Conservation (phyloP, 1,140 invertebrate species). For the Battus philenor region DNA sequence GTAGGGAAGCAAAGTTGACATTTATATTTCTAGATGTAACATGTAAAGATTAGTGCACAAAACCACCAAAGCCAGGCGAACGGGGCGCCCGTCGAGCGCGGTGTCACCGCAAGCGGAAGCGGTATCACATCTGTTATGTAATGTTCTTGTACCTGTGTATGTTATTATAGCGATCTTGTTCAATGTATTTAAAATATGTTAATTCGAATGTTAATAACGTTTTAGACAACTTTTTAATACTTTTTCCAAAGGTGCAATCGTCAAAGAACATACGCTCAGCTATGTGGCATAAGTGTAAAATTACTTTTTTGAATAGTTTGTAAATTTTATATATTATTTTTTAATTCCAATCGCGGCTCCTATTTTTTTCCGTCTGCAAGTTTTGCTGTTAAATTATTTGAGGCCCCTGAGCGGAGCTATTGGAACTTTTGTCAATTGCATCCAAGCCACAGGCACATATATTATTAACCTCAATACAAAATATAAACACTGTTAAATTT, state of each 20-base stretch:
- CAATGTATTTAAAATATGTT: slow-evolving; percentile 41
- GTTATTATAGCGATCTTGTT: slow-evolving; percentile 36
- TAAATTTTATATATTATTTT: too few species aligned
- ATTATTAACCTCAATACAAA: slow-evolving; percentile 70
- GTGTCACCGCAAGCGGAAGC: not conserved
- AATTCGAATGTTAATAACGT: slow-evolving; percentile 50
- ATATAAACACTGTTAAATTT: slow-evolving; percentile 72
- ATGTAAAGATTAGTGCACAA: slow-evolving; percentile 61
- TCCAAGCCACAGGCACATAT: slow-evolving; percentile 55
- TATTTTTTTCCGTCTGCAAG: not conserved
- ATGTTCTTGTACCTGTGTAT: slow-evolving; percentile 35
- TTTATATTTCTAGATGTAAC: slow-evolving; percentile 58
- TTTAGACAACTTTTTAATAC: slow-evolving; percentile 58
- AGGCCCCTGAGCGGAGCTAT: slow-evolving; percentile 15
- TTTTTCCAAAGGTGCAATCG: slow-evolving; percentile 43
- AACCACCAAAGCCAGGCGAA: slow-evolving; percentile 30
- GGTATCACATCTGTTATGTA: slow-evolving; percentile 17
- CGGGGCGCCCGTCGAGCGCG: not conserved
- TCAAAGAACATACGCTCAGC: slow-evolving; percentile 3
- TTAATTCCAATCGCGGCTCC: too few species aligned
- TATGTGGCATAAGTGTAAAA: not conserved
- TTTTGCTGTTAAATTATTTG: not conserved
- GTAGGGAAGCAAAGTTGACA: slow-evolving; percentile 51
- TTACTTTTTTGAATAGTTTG: too few species aligned
- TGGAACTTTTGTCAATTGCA: slow-evolving; percentile 30